These are phyloP conservation scores for Sebastes paucispinis DNA, from an alignment of 2,797 vertebrate genomes.

Conservation along the genomic window DNA sequence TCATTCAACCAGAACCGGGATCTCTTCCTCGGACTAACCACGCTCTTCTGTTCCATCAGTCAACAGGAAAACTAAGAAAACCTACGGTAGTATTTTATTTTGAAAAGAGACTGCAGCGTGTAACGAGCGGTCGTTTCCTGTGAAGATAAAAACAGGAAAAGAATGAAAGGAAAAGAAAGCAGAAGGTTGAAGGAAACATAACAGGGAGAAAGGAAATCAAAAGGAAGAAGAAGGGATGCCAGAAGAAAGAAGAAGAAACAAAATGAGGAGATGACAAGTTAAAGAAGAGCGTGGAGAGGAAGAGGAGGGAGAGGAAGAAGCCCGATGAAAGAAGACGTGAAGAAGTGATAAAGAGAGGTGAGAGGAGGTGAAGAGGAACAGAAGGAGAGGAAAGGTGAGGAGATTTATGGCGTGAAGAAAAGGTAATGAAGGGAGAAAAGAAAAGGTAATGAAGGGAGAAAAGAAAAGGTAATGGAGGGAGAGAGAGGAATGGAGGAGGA, in stretches of 20 bases:
- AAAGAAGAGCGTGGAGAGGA: background rate
- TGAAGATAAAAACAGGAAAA: no score
- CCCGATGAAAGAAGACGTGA: background rate
- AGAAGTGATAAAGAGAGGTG: background rate
- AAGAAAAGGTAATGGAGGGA: no score
- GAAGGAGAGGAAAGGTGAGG: background rate
- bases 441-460: conserved; percentile 51
- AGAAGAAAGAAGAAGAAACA: background rate
- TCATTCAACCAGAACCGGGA: no score
- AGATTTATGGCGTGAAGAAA: conserved; percentile 48
- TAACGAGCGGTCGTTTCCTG: no score
- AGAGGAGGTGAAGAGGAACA: conserved; percentile 3
- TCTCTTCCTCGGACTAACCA: no score
- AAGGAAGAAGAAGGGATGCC: background rate
- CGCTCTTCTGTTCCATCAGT: no score
- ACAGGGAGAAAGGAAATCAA: background rate
- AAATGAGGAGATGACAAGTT: background rate
- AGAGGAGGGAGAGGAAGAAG: background rate
- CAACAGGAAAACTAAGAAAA: no score
- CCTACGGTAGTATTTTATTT: no score
- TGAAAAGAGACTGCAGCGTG: no score
- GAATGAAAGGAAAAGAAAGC: background rate
- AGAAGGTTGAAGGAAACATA: background rate
- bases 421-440: conserved; percentile 49
- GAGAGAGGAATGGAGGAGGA: conserved; percentile 31